Evolutionary conservation across 2,797 vertebrate genomes (phyloP), one percentile per base, ranked within the genome.

Genomic region (Calcarius lapponicus): DNA sequence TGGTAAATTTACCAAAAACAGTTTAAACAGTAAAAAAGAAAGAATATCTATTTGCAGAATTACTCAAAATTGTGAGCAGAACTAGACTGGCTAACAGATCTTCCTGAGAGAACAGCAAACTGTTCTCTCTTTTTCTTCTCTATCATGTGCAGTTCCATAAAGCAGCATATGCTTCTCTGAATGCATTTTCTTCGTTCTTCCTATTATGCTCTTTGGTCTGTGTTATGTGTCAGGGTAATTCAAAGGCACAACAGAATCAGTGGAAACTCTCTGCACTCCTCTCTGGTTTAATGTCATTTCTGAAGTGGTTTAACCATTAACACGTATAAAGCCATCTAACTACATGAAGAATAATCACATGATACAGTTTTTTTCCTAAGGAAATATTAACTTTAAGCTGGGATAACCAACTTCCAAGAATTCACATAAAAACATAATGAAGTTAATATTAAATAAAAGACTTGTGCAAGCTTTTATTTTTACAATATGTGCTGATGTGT

Each of bases 371-470:
- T 96, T 96, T 96, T 94, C 82, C 93, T 96, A 90, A 95, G 85
- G 93, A 96, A 98, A 97, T 95, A 97, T 96, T 97, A 97, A 97
- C 96, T 96, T 97, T 93, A 80, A 96, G 86, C 92, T 96, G 91
- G 95, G 95, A 97, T 95, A 96, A 96, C 90, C 82, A 95, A 95
- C 91, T 98, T 98, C 97, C 95, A 89, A 95, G 96, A 97, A 97
- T 96, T 98, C 97, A 93, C 96, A 97, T 95, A 78, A 88, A 98
- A 98, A 92, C 94, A 96, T 97, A 98, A 97, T 96, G 92, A 96
- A 96, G 98, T 98, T 98, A 98, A 98, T 98, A 98, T 98, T 95
- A 96, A 98, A 97, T 97, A 96, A 97, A 98, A 92, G 76, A 88
- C 96, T 98, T 98, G 93, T 97, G 97, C 95, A 98, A 97, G 71